Evolutionary conservation across 2,113 vertebrate genomes (phyloP), one percentile per base, ranked within the genome.

Genomic region (Triplophysa siluroides): DNA sequence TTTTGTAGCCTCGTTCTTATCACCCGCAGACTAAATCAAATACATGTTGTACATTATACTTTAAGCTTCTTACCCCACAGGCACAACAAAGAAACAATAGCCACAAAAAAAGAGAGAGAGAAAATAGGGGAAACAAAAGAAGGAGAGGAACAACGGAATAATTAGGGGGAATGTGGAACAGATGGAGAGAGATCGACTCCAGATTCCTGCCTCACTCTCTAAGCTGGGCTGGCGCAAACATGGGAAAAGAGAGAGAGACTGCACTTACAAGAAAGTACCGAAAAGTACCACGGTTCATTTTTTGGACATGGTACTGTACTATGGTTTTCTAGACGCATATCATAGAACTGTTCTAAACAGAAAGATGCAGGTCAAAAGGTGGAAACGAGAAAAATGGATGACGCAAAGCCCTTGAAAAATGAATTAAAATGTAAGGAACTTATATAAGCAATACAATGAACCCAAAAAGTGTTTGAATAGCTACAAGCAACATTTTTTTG

Each of bases 91-190:
- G 56, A 72, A 76, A 82, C 78, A 84, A 73, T 24, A 79, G 41
- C 61, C 80, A 81, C 38, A 29, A 60, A 60, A 82, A 73, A 63
- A 45, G 58, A 58, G 26, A 33, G 69, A 61, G 41, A 79, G 43
- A 11, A 61, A 33, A 23, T 65, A 52, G 78, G 86, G 85, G 87
- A 87, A 88, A 89, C 88, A 89, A 89, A 87, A 90, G 81, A 81
- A 85, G 79, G 81, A 86, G 81, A 86, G 87, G 85, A 91, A 92
- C 88, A 91, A 89, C 86, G 45, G 79, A 87, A 88, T 87, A 88
- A 92, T 93, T 92, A 92, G 85, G 84, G 81, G 86, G 86, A 92
- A 93, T 92, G 90, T 89, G 85, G 85, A 91, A 87, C 92, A 93
- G 90, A 93, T 93, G 93, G 88, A 87, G 81, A 64, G 47, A 85